Base-by-base conservation (phyloP, 2,888 invertebrate genomes). In the Perithous albicinctus region DNA sequence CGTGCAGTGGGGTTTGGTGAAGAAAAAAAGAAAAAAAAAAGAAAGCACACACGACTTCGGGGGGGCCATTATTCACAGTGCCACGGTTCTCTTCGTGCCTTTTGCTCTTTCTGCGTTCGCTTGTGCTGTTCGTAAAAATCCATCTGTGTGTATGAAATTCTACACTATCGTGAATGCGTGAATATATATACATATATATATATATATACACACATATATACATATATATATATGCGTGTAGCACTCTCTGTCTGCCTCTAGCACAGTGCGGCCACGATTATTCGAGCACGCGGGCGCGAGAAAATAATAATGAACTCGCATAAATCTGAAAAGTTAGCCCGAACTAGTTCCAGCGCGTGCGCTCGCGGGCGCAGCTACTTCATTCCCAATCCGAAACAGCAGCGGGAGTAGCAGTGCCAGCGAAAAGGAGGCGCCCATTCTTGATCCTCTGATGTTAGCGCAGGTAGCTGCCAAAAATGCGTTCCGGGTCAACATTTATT, bases 301-400 rank as follows among this genome's bases (percentile, higher is more conserved):
- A 91, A 92, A 91, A 92, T 91, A 91, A 91, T 92, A 91, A 92
- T 91, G 91, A 91, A 92, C 90, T 91, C 89, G 82, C 88, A 88
- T 92, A 92, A 92, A 92, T 92, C 91, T 91, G 85, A 88, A 90
- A 92, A 92, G 91, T 91, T 91, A 85, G 88, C 78, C 86, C 85
- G 85, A 91, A 91, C 90, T 91, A 90, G 91, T 91, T 89, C 88
- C 78, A 82, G 51, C 41, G 43, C 56, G 41, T 29, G 69, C 67
- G 67, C 26, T 69, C 61, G 56, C 54, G 75, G 56, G 43, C 48
- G 29, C 79, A 83, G 88, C 87, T 87, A 89, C 89, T 89, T 87
- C 87, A 89, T 90, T 90, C 89, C 80, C 85, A 86, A 87, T 87
- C 80, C 73, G 66, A 83, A 75, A 80, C 79, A 83, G 86, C 86